These are phyloP conservation scores for Megalopta genalis DNA, from an alignment of 1,140 invertebrate species.

Conservation along the genomic window DNA sequence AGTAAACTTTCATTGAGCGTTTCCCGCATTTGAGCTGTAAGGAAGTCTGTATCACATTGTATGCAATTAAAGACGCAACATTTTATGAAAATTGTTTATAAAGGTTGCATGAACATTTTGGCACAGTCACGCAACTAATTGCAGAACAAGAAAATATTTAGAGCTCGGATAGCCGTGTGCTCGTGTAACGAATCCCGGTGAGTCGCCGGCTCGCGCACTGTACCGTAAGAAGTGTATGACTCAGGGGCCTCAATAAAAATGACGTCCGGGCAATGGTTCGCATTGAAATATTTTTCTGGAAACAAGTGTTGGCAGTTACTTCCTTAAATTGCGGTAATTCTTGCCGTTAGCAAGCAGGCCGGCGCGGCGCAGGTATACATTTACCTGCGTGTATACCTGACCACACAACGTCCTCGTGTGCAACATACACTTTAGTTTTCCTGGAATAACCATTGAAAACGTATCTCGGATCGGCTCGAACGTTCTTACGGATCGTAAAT, in stretches of 20 bases:
- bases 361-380: not conserved
- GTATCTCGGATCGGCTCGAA: not conserved
- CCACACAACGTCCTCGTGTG: slow-evolving; percentile 25
- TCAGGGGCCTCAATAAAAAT: slow-evolving; percentile 3
- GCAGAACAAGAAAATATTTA: not conserved
- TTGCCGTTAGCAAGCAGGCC: not conserved
- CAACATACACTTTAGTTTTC: not conserved
- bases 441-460: not conserved
- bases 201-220: not conserved
- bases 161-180: not conserved
- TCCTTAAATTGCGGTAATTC: slow-evolving; percentile 7
- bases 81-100: too few species aligned
- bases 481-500: not conserved
- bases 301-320: not conserved
- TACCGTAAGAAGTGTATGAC: not conserved
- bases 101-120: too few species aligned
- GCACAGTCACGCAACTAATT: too few species aligned
- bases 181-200: not conserved
- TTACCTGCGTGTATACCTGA: slow-evolving; percentile 29
- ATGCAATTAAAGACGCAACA: too few species aligned
- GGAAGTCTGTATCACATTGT: too few species aligned
- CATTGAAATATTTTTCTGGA: not conserved
- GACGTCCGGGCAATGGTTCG: not conserved
- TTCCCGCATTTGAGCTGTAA: too few species aligned
- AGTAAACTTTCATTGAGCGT: too few species aligned